Base-by-base conservation (phyloP, 2,888 invertebrate species). In the Siphlonurus alternatus region DNA sequence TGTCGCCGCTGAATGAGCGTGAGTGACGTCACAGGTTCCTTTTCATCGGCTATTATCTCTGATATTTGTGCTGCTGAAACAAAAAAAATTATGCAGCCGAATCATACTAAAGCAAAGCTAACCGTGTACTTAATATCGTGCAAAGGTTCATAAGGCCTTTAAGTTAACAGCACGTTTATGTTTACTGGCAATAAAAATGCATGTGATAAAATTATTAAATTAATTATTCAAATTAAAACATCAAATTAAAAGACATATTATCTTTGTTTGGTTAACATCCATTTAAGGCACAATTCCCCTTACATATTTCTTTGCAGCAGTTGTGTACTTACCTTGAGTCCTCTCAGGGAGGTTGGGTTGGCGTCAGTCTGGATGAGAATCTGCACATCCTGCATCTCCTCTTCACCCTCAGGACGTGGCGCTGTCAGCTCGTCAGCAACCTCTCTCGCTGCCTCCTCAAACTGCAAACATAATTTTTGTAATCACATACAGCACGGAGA, bases 391-490 rank as follows among this genome's bases (percentile, higher is more conserved):
- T 94, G 86, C 53, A 97, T 81, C 66, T 86, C 83, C 71, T 94
- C 91, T 70, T 96, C 93, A 0, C 89, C 91, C 71, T 89, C 88
- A 0, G 94, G 92, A 65, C 97, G 81, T 0, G 98, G 97, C 15
- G 89, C 83, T 19, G 97, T 98, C 22, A 99, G 79, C 77, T 98
- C 98, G 82, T 98, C 97, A 0, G 93, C 98, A 60, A 96, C 89
- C 76, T 97, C 96, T 74, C 86, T 92, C 0, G 94, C 94, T 53
- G 97, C 97, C 75, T 96, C 96, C 77, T 99, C 99, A 74, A 99
- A 88, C 73, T 74, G 65, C 23, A 65, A n/a, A n/a, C n/a, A n/a
- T n/a, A 66, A 51, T 22, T 5, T 53, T 1, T 24, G 0, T 53
- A 3, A 23, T 0, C 2, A 59, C 2, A 23, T 23, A 19, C 24